Evolutionary conservation across 23 tunicate species (phyloP), one percentile per base, ranked within the genome.

Genomic region (Aplidium turbinatum): DNA sequence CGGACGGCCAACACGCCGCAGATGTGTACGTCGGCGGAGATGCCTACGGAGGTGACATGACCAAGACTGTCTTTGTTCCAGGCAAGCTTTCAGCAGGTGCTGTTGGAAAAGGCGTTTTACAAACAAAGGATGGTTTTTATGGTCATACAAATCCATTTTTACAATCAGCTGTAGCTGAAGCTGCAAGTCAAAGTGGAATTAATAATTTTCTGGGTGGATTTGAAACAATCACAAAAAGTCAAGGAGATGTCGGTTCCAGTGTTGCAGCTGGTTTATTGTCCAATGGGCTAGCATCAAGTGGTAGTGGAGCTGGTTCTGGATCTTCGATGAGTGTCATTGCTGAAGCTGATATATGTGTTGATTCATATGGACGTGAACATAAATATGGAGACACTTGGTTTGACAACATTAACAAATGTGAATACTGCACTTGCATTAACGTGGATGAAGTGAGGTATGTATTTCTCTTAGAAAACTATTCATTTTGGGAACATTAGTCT

Each of bases 341-440:
- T 0, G 95, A 87, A 75, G 95, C 95, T 31, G 47, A 38, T 31
- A 64, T 75, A 32, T 87, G 95, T 38, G 52, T 57, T 23, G 95
- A 87, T 47, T n/a, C 54, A 1, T 3, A 22, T 34, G 95, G 95
- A 18, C 72, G 69, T 34, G 82, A 81, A 5, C 60, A 69, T 2
- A 54, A 39, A 20, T 87, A 61, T 35, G 95, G 95, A 1, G 95
- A 87, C 18, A 52, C 81, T 24, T 87, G 95, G 95, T 46, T 23
- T 1, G 92, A 77, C 33, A 13, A 47, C 0, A 20, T 18, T 3
- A 56, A 80, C 42, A 26, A 56, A 1, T 87, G 95, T 56, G 40
- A 48, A 38, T 35, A 32, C 28, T 80, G 79, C 67, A 80, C 85
- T 1, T 87, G 95, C 58, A 16, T 20, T 5, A 87, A 81, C 58